A percentile compares a stretch with the other conserved stretches of the same genome.
These are phyloP conservation scores for Tenthredo scrophulariae DNA, from an alignment of 2,888 invertebrate species.

Conservation along the genomic window DNA sequence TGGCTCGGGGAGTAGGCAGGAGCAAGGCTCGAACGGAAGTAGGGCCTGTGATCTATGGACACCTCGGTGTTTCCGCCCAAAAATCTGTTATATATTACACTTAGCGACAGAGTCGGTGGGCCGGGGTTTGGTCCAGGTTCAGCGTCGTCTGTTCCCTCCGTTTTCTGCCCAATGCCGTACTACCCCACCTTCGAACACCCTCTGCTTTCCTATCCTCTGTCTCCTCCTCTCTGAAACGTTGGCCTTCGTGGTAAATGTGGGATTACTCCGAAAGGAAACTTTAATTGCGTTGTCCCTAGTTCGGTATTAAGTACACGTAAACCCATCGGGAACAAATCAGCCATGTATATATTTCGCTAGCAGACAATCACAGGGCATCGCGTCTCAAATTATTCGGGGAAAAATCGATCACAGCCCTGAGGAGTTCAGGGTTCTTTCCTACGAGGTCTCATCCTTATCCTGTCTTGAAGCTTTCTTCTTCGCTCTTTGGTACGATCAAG, in stretches of 20 bases:
- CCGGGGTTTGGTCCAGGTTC: conserved; percentile 57
- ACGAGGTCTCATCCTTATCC: not conserved
- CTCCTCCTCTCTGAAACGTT: not conserved
- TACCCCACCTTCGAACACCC: conserved; percentile 46
- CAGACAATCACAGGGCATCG: conserved; percentile 14
- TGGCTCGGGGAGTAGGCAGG: conserved; percentile 54
- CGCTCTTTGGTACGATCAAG: not conserved
- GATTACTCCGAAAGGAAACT: conserved; percentile 60
- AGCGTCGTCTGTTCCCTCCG: conserved; percentile 10
- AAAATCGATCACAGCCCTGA: not conserved
- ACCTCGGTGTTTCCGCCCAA: conserved; percentile 74
- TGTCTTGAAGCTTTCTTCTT: not conserved
- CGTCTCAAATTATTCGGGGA: not conserved
- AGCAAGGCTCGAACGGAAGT: conserved; percentile 71
- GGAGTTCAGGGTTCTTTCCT: not conserved
- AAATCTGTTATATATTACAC: conserved; percentile 76
- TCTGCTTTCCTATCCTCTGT: conserved; percentile 48
- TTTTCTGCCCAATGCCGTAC: conserved; percentile 45
- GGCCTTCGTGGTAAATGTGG: conserved; percentile 25
- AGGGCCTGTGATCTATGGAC: conserved; percentile 75
- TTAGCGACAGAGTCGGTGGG: conserved; percentile 68
- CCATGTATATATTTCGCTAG: conserved; percentile 56
- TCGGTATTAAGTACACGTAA: not conserved
- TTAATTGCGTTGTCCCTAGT: conserved; percentile 69
- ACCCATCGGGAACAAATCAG: conserved; percentile 12